Conservation (phyloP, 1,140 invertebrate genomes). For the Lamellibrachia luymesi region DNA sequence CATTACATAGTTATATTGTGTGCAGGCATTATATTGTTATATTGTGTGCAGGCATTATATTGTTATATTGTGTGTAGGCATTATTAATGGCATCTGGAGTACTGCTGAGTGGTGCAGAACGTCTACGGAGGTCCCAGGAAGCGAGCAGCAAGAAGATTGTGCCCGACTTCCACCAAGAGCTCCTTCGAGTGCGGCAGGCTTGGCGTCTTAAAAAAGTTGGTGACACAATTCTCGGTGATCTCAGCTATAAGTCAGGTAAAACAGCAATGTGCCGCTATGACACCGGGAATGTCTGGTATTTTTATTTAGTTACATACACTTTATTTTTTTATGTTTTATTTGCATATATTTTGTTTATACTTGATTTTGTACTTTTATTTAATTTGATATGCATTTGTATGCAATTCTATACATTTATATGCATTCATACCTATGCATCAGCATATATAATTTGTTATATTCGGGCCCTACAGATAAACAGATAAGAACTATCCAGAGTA, state of each 20-base stretch:
- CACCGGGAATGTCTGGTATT: neutral
- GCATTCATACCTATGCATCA: neutral
- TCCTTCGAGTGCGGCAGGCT: conserved; percentile 84
- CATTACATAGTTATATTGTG: neutral
- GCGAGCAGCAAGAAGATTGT: conserved; percentile 68
- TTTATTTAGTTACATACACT: neutral
- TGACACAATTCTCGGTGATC: conserved; percentile 91
- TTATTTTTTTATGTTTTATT: conserved; percentile 12
- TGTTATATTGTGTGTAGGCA: conserved; percentile 58
- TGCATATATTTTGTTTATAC: neutral
- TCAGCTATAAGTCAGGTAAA: conserved; percentile 84
- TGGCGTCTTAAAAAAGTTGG: conserved; percentile 95
- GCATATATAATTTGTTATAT: neutral
- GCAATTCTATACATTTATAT: neutral
- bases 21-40: no score
- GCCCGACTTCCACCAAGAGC: conserved; percentile 88
- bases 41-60: no score
- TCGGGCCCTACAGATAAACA: neutral
- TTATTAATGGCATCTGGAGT: conserved; percentile 79
- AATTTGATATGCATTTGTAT: neutral
- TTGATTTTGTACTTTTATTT: neutral
- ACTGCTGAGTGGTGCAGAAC: conserved; percentile 79
- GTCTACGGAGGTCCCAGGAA: conserved; percentile 76
- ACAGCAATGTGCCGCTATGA: neutral
- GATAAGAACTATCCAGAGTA: neutral